These are phyloP conservation scores for Drosophila rufa DNA, from an alignment of 1,140 invertebrate genomes.

Conservation along the genomic window DNA sequence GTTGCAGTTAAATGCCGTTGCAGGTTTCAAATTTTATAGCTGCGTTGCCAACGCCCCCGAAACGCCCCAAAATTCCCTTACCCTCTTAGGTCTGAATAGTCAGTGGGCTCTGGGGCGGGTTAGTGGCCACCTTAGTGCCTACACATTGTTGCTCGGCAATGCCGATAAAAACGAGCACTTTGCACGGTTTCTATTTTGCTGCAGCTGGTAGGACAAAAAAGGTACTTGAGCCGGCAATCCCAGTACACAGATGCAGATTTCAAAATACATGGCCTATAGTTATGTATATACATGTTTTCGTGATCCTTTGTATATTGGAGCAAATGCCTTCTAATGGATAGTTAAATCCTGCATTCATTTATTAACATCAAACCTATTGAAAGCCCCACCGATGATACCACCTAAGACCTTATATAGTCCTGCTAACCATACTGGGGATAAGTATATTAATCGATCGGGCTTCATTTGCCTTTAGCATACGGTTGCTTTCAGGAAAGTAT, in stretches of 20 bases:
- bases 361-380: too few relatives aligned
- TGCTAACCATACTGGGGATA: too few relatives aligned
- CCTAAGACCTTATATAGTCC: too few relatives aligned
- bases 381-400: too few relatives aligned
- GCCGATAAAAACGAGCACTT: background rate
- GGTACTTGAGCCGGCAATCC: background rate
- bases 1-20: conserved; percentile 54
- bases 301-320: background rate
- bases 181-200: conserved; percentile 9
- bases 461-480: too few relatives aligned
- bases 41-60: conserved; percentile 19
- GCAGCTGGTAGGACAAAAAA: background rate
- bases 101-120: background rate
- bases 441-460: too few relatives aligned
- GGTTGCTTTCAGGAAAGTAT: too few relatives aligned
- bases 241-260: background rate
- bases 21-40: conserved; percentile 35
- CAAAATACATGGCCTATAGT: background rate
- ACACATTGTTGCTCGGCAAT: conserved; percentile 7
- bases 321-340: background rate
- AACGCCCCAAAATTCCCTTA: background rate
- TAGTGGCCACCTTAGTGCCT: background rate
- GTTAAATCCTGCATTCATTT: background rate
- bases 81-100: background rate
- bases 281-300: conserved; percentile 1